Evolutionary conservation across 2,888 invertebrate genomes (phyloP).

Genomic region (Heliconius sara): DNA sequence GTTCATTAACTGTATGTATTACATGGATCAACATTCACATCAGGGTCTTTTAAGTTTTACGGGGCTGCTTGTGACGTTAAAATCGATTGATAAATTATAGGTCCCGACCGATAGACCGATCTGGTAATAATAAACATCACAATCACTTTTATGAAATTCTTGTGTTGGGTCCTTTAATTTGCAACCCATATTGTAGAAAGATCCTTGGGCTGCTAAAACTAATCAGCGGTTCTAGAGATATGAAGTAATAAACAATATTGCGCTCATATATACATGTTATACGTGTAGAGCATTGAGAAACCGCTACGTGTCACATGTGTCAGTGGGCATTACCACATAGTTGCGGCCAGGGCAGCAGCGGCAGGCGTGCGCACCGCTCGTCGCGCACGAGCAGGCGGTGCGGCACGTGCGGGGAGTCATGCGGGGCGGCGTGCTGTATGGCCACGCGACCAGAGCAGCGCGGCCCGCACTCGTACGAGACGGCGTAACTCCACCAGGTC

Average conservation of each 20-base stretch:
- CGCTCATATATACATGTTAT: background rate
- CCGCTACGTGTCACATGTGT: background rate
- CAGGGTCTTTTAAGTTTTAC: too few relatives aligned
- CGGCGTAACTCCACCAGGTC: slow-evolving; percentile 62
- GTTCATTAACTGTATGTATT: too few relatives aligned
- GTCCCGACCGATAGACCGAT: too few relatives aligned
- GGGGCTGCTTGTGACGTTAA: too few relatives aligned
- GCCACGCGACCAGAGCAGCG: slow-evolving; percentile 57
- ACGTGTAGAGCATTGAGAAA: too few relatives aligned
- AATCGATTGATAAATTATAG: too few relatives aligned
- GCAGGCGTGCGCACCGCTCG: slow-evolving; percentile 52
- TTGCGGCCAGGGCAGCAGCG: slow-evolving; percentile 58
- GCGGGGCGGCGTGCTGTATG: slow-evolving; percentile 48
- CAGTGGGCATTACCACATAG: slow-evolving; percentile 54
- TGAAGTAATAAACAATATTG: background rate
- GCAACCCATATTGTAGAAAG: too few relatives aligned
- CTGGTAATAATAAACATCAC: too few relatives aligned
- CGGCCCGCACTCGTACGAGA: slow-evolving; percentile 60
- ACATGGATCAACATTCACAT: too few relatives aligned
- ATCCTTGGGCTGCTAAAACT: background rate
- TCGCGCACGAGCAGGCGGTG: slow-evolving; percentile 52
- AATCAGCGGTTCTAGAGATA: background rate
- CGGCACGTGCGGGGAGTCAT: slow-evolving; percentile 35
- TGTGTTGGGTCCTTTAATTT: too few relatives aligned
- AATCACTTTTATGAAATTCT: too few relatives aligned